Base-by-base conservation (phyloP, 1,140 invertebrate genomes). In the Leguminivora glycinivorella region DNA sequence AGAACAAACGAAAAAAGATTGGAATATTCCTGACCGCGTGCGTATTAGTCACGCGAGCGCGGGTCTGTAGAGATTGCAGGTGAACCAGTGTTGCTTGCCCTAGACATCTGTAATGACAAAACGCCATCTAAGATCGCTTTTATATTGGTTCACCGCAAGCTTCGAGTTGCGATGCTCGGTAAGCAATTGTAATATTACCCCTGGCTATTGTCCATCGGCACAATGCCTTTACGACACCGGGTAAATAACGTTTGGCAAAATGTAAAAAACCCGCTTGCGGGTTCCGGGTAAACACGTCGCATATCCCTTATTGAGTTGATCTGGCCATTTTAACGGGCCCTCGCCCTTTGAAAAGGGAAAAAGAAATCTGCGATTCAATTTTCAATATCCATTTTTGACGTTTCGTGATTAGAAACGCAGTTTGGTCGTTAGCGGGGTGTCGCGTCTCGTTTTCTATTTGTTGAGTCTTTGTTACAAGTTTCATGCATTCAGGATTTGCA, bases 301-400 rank as follows among this genome's bases (percentile, higher is more conserved):
- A 81, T 81, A 74, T 81, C 81, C 87, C 87, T 88, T 86, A 88
- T 88, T 84, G 83, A 89, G 85, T 89, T 85, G 86, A 90, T 88
- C 85, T 89, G 86, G 87, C 85, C 83, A 89, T 89, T 89, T 84
- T 82, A 77, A 83, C 81, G 75, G 81, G 52, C 80, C 79, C 78
- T 78, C 79, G 79, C 84, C 86, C 84, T 83, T 80, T 83, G 82
- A 76, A 75, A 76, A 69, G 68, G 52, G 82, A 74, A 77, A 76
- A 79, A 80, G 88, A 88, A 88, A 52, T 52, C 47, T 83, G 77
- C 83, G 83, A 82, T 68, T 80, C 75, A 60, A 74, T 75, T 81
- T 80, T 82, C 83, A 80, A 89, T 91, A 91, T 91, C 85, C 89
- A 91, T 87, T 90, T 90, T 88, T 91, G 89, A 91, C 89, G 82